Percentiles rank a stretch among this genome's conserved stretches.
phyloP scores from a whole-genome alignment of 2,113 vertebrate species.

The Abramis brama region DNA sequence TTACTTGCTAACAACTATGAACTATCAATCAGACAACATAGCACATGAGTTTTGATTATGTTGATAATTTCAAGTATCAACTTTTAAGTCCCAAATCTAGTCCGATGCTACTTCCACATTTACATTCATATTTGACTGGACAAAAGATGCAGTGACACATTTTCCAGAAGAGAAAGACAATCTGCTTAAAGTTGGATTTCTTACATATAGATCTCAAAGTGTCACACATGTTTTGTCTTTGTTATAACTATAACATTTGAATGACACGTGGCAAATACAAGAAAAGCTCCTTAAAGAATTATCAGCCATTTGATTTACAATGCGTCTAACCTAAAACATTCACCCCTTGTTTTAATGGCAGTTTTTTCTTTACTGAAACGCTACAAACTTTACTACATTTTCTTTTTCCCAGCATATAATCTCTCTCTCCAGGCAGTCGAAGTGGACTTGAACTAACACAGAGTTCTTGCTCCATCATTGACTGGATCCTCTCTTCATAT shows the following conservation, averaged over 20 bases:
- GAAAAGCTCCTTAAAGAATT: not conserved
- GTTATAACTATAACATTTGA: not conserved
- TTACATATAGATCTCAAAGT: not conserved
- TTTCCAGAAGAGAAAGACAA: no score
- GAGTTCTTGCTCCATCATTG: not conserved
- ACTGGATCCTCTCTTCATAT: not conserved
- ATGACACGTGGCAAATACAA: not conserved
- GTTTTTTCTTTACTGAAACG: not conserved
- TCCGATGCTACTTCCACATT: not conserved
- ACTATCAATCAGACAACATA: no score
- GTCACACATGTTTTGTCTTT: not conserved
- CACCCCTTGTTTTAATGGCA: not conserved
- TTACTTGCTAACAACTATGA: no score
- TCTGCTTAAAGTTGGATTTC: not conserved
- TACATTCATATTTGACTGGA: not conserved
- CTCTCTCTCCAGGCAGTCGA: not conserved
- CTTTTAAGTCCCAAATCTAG: not conserved
- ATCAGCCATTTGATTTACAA: not conserved
- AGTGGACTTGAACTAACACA: not conserved
- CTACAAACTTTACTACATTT: not conserved
- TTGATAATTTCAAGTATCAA: no score
- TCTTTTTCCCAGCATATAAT: not conserved
- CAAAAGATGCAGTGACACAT: not conserved
- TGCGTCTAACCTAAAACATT: not conserved
- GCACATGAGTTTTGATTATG: no score